Evolutionary conservation across 2,113 vertebrate genomes (phyloP).

Genomic region (Ceyx melanurus): DNA sequence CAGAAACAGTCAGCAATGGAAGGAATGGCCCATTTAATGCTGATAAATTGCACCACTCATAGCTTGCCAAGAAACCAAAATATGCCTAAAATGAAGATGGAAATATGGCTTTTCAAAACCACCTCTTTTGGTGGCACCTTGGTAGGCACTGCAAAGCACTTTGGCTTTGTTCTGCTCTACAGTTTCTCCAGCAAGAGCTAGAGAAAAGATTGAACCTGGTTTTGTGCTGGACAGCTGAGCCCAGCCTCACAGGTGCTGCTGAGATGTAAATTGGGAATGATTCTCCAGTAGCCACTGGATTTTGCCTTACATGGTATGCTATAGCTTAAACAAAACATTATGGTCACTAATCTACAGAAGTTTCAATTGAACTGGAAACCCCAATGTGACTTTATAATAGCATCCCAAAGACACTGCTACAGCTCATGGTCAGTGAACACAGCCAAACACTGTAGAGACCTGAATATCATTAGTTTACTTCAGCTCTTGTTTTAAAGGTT

Average conservation of each 20-base stretch:
- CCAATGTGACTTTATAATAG: background rate
- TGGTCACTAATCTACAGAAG: background rate
- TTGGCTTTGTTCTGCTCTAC: background rate
- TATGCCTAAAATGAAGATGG: background rate
- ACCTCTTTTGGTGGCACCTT: background rate
- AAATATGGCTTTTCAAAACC: background rate
- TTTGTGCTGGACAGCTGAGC: background rate
- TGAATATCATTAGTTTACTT: background rate
- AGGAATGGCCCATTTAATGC: background rate
- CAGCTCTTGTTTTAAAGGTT: background rate
- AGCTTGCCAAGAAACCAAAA: background rate
- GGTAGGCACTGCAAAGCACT: background rate
- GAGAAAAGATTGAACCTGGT: background rate
- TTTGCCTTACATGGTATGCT: background rate
- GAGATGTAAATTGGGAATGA: background rate
- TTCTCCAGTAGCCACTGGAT: background rate
- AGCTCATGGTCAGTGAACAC: background rate
- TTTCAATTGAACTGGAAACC: background rate
- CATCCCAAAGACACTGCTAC: background rate
- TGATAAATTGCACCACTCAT: background rate
- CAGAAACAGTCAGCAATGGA: background rate
- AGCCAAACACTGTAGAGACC: background rate
- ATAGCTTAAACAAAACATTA: background rate
- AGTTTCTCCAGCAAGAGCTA: background rate
- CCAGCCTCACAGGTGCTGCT: background rate